Percentiles rank a stretch among this genome's conserved stretches.
Evolutionary conservation across 2,888 invertebrate genomes (phyloP).

Genomic region (Eupelmus urozonus): DNA sequence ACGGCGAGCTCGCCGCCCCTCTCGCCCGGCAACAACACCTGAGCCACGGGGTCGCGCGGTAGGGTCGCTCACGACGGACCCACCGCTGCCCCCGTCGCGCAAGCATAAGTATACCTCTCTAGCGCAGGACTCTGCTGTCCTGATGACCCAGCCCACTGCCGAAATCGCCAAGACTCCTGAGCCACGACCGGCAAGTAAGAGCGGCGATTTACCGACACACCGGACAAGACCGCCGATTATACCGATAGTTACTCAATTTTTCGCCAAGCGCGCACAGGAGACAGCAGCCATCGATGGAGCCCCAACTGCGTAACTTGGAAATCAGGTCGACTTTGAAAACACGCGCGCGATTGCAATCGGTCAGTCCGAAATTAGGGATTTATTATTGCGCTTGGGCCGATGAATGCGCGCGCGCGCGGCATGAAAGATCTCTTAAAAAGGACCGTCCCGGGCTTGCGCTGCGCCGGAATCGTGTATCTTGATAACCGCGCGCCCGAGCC

Average conservation of each 20-base stretch:
- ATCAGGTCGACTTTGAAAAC: too few species aligned
- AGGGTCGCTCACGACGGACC: background rate
- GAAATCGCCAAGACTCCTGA: background rate
- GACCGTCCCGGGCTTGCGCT: background rate
- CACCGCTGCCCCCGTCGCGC: background rate
- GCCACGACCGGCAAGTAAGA: background rate
- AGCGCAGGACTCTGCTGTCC: slow-evolving; percentile 34
- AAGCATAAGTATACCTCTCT: slow-evolving; percentile 33
- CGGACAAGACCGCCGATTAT: background rate
- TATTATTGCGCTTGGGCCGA: background rate
- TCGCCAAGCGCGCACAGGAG: background rate
- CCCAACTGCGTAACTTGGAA: too few species aligned
- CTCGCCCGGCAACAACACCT: slow-evolving; percentile 75
- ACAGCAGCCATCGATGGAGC: too few species aligned
- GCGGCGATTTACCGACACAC: background rate
- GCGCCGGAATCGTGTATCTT: slow-evolving; percentile 11
- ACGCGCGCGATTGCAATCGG: slow-evolving; percentile 11
- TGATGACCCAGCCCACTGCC: background rate
- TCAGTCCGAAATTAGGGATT: slow-evolving; percentile 1
- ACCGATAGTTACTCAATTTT: slow-evolving; percentile 20
- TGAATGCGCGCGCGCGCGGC: background rate
- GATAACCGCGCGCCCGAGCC: background rate
- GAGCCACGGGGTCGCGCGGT: slow-evolving; percentile 59
- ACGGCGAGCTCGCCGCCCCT: slow-evolving; percentile 71
- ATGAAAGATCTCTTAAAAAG: background rate